A percentile compares a stretch with the other conserved stretches of the same genome.
Conservation (phyloP, 1,140 invertebrate genomes). For the Drosophila kohkoa region DNA sequence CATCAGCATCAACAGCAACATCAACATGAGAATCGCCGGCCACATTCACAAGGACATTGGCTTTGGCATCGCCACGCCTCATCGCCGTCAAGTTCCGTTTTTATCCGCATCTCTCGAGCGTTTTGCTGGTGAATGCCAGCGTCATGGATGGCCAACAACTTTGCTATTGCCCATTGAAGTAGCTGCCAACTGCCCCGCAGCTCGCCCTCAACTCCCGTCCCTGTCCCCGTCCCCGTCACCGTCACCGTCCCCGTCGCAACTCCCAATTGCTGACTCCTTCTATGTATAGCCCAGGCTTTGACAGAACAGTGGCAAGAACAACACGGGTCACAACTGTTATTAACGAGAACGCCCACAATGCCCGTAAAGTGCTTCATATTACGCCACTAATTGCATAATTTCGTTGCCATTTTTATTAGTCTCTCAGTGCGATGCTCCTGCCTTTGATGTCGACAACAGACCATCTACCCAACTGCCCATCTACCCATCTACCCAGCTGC, state of each 20-base stretch:
- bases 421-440: slow-evolving; percentile 49
- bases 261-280: background rate
- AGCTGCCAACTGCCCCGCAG: background rate
- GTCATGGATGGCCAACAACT: slow-evolving; percentile 28
- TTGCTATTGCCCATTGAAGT: slow-evolving; percentile 42
- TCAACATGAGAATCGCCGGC: slow-evolving; percentile 3
- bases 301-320: slow-evolving; percentile 7
- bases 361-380: slow-evolving; percentile 80
- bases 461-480: background rate
- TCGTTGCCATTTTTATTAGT: slow-evolving; percentile 80
- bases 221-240: too few species aligned
- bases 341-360: slow-evolving; percentile 76
- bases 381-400: slow-evolving; percentile 81
- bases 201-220: background rate
- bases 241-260: background rate
- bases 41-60: background rate
- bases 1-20: background rate
- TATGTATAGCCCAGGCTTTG: background rate
- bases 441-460: slow-evolving; percentile 62
- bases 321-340: slow-evolving; percentile 50
- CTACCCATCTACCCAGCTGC: background rate
- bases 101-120: slow-evolving; percentile 29
- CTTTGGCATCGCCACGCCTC: slow-evolving; percentile 18
- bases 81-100: slow-evolving; percentile 35
- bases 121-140: slow-evolving; percentile 18